Evolutionary conservation across 1,140 invertebrate species (phyloP).

Genomic region (Scaptomyza montana): DNA sequence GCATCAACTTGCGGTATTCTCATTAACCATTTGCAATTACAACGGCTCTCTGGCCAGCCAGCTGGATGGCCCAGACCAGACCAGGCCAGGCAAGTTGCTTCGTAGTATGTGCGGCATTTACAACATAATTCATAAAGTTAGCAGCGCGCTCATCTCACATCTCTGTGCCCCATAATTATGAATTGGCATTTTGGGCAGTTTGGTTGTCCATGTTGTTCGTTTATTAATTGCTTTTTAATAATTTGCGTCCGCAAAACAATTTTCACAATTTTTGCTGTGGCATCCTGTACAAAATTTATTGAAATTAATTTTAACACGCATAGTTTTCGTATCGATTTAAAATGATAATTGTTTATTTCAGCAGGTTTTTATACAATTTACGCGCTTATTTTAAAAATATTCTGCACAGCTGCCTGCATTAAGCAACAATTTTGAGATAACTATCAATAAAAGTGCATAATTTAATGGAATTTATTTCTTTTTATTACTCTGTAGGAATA

Average conservation of each 20-base stretch:
- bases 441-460: neutral
- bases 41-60: constrained; percentile 33
- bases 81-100: constrained; percentile 7
- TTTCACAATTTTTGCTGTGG: constrained; percentile 54
- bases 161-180: constrained; percentile 61
- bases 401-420: constrained; percentile 16
- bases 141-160: neutral
- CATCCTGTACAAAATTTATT: constrained; percentile 60
- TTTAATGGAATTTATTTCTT: neutral
- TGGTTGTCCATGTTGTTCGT: constrained; percentile 43
- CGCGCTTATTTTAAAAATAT: neutral
- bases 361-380: constrained; percentile 16
- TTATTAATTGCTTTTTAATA: constrained; percentile 83
- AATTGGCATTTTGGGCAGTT: constrained; percentile 64
- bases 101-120: constrained; percentile 71
- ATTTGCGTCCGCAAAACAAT: constrained; percentile 58
- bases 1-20: constrained; percentile 68
- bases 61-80: constrained; percentile 1
- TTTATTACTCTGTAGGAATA: neutral
- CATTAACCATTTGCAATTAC: constrained; percentile 77
- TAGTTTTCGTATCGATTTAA: constrained; percentile 43
- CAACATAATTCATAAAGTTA: constrained; percentile 72
- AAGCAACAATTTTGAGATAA: constrained; percentile 18
- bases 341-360: constrained; percentile 58
- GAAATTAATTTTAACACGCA: constrained; percentile 70